Percentiles rank a stretch among this genome's conserved stretches.
phyloP scores from a whole-genome alignment of 2,888 invertebrate genomes.

The Xestia ashworthii region DNA sequence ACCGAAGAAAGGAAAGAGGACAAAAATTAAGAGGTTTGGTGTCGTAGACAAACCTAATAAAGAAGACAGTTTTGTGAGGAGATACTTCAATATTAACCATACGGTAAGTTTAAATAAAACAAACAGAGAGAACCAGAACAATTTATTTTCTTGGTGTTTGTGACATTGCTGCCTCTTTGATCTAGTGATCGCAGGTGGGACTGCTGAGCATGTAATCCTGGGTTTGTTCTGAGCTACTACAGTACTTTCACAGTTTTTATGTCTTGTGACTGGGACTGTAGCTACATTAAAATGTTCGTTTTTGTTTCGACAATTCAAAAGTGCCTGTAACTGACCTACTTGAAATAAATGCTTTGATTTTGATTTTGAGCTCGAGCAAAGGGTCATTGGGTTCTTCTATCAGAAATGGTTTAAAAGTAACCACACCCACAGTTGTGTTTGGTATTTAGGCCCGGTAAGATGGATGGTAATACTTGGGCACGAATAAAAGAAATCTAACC shows the following conservation, averaged over 20 bases:
- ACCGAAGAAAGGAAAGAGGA: constrained; percentile 1
- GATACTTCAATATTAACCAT: constrained; percentile 3
- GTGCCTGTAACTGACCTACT: too few species aligned
- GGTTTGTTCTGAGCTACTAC: too few species aligned
- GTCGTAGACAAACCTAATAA: accelerated
- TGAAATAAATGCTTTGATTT: too few species aligned
- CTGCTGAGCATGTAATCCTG: background rate
- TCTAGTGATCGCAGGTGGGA: background rate
- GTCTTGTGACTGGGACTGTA: too few species aligned
- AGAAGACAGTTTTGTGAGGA: background rate
- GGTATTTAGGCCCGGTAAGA: background rate
- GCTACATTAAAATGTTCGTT: too few species aligned
- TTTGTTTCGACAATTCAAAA: too few species aligned
- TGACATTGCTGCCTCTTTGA: background rate
- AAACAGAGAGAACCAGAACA: background rate
- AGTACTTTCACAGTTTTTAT: too few species aligned
- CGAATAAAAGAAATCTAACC: background rate
- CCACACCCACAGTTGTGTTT: background rate
- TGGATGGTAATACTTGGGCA: background rate
- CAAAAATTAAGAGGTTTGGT: background rate
- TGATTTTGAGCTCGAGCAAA: background rate
- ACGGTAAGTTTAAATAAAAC: background rate
- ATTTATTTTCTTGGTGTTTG: background rate
- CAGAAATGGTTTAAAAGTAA: background rate
- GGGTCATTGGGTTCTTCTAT: background rate